Conservation (phyloP, 2,888 invertebrate species). For the Caenorhabditis angaria region DNA sequence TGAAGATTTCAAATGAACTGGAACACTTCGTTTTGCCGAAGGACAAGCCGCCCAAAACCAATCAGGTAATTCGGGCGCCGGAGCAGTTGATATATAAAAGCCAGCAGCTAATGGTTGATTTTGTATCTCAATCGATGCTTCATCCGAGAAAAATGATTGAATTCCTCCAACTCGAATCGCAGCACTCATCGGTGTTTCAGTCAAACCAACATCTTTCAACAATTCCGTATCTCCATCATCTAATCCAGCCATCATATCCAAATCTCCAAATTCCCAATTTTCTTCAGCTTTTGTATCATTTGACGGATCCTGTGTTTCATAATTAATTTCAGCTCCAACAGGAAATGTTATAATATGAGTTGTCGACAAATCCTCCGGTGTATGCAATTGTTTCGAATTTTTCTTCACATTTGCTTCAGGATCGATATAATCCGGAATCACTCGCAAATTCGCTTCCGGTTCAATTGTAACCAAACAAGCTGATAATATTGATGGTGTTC, state of each 20-base stretch:
- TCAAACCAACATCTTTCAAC: constrained; percentile 33
- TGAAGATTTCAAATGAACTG: constrained; percentile 79
- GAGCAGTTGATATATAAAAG: constrained; percentile 93
- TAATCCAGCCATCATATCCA: constrained; percentile 40
- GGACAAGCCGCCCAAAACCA: constrained; percentile 89
- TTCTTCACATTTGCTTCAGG: constrained; percentile 15
- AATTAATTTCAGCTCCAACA: constrained; percentile 39
- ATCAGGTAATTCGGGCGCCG: constrained; percentile 84
- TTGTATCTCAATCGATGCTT: constrained; percentile 74
- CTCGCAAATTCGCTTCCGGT: constrained; percentile 76
- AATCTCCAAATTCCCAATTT: constrained; percentile 41
- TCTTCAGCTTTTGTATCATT: constrained; percentile 34
- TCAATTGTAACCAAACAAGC: constrained; percentile 97
- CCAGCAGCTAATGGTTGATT: constrained; percentile 98
- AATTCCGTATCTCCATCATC: constrained; percentile 41
- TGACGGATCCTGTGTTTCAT: constrained; percentile 39
- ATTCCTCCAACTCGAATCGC: constrained; percentile 19
- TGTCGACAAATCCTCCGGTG: constrained; percentile 93
- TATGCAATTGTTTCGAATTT: constrained; percentile 82
- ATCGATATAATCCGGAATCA: constrained; percentile 68
- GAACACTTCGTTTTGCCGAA: constrained; percentile 44
- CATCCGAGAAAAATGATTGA: constrained; percentile 16
- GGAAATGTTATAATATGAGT: constrained; percentile 85
- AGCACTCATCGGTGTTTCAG: constrained; percentile 26
- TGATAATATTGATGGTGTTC: constrained; percentile 89